Conservation (phyloP, 2,888 invertebrate genomes). For the Platycheirus albimanus region DNA sequence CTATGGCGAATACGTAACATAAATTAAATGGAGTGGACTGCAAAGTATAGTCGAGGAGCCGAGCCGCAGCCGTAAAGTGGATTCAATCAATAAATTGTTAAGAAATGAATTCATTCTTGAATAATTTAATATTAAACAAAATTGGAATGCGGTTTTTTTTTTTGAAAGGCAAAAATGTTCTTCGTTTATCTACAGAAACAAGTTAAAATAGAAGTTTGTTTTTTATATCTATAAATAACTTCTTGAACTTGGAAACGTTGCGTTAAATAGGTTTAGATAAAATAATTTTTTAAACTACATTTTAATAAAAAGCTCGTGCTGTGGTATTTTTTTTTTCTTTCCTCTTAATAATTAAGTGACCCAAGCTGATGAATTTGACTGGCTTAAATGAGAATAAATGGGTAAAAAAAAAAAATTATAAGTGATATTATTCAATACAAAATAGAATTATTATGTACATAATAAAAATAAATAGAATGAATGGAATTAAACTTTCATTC, state of each 20-base stretch:
- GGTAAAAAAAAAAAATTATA: slow-evolving; percentile 56
- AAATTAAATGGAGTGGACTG: slow-evolving; percentile 16
- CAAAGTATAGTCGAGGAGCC: no score
- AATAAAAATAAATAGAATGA: slow-evolving; percentile 3
- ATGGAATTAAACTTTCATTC: slow-evolving; percentile 17
- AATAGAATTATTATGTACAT: slow-evolving; percentile 10
- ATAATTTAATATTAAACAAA: slow-evolving; percentile 29
- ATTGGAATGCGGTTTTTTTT: slow-evolving; percentile 4
- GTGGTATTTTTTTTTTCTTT: slow-evolving; percentile 1
- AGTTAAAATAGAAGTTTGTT: not conserved
- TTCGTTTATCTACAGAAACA: no score
- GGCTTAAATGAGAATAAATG: slow-evolving; percentile 58
- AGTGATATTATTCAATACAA: slow-evolving; percentile 46
- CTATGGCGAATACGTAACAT: slow-evolving; percentile 62
- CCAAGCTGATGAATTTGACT: slow-evolving; percentile 40
- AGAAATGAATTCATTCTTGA: not conserved
- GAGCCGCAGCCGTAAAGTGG: slow-evolving; percentile 13
- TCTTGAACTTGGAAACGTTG: not conserved
- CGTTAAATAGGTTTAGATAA: not conserved
- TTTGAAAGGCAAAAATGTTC: not conserved
- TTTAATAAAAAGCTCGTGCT: slow-evolving; percentile 12
- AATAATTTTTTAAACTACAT: not conserved
- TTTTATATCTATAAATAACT: not conserved
- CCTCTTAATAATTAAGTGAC: slow-evolving; percentile 16
- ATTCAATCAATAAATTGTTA: not conserved